Evolutionary conservation across 2,113 vertebrate genomes (phyloP), one percentile per base, ranked within the genome.

Genomic region (Carassius carassius): DNA sequence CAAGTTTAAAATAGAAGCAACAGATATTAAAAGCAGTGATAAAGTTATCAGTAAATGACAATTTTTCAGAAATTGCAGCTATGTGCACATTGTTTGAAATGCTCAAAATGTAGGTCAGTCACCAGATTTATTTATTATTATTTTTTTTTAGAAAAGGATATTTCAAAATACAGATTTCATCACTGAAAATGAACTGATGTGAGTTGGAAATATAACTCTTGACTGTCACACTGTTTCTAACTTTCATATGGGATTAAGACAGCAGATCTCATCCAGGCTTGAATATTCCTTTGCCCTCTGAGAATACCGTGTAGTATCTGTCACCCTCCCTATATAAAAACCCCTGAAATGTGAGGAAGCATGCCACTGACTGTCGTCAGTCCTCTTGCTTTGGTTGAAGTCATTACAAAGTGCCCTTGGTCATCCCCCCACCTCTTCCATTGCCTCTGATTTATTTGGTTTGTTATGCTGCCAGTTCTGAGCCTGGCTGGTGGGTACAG

Each of bases 401-500:
- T 81, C 62, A 81, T 81, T 51, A 76, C 74, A 76, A 81, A 49
- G 44, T 49, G 17, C 23, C 44, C 5, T 32, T 29, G 25, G 23
- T 81, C 25, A 25, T 16, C 58, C 76, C 5, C 56, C 78, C 13
- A 8, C 35, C 37, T 65, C 35, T 37, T 41, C 17, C 21, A 25
- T 17, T 47, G 21, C 14, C 21, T 19, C 23, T 51, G 78, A 81
- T 81, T 81, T 81, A 54, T 81, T 51, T 81, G 44, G 23, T 69
- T 81, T 80, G 37, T 75, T 76, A 54, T 51, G 16, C 78, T 81
- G 62, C 47, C 44, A 69, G 25, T 81, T 81, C 62, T 47, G 44
- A 51, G 78, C 4, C 62, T 51, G 41, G 62, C 78, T 81, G 23
- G 4, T 81, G 62, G 23, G 11, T 14, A n/a, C n/a, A n/a, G n/a